phyloP scores from a whole-genome alignment of 1,140 invertebrate genomes.

The Pseudomyrmex pallidus region DNA sequence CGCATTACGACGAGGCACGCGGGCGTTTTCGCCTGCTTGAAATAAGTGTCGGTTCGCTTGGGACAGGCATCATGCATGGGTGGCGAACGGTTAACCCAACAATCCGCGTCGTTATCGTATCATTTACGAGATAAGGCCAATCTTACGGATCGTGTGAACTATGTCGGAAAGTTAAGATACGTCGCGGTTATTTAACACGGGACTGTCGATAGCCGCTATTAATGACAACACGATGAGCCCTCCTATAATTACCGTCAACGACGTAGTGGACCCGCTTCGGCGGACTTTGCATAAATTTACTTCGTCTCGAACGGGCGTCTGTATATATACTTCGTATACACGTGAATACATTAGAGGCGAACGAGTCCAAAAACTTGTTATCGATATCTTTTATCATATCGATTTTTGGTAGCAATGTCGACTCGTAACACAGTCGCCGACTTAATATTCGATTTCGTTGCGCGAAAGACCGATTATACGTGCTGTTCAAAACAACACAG shows the following conservation, averaged over 20 bases:
- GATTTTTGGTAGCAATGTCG: slow-evolving; percentile 22
- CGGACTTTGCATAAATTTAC: slow-evolving; percentile 58
- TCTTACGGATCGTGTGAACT: slow-evolving; percentile 53
- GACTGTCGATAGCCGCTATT: slow-evolving; percentile 55
- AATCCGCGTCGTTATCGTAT: slow-evolving; percentile 47
- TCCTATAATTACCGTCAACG: slow-evolving; percentile 53
- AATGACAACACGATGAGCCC: slow-evolving; percentile 33
- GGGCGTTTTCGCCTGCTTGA: slow-evolving; percentile 40
- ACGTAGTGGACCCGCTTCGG: slow-evolving; percentile 31
- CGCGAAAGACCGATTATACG: neutral
- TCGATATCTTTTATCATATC: slow-evolving; percentile 51
- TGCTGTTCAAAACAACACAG: neutral
- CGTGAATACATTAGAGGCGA: slow-evolving; percentile 50
- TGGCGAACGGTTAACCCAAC: slow-evolving; percentile 40
- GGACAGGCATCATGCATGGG: slow-evolving; percentile 40
- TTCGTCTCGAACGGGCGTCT: slow-evolving; percentile 15
- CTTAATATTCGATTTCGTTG: slow-evolving; percentile 23
- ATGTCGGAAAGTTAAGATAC: slow-evolving; percentile 52
- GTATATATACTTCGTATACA: slow-evolving; percentile 6
- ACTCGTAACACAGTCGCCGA: slow-evolving; percentile 2
- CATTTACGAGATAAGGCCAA: slow-evolving; percentile 53
- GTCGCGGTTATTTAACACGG: slow-evolving; percentile 46
- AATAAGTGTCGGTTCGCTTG: slow-evolving; percentile 51
- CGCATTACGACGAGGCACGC: slow-evolving; percentile 25
- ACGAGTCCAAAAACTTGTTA: slow-evolving; percentile 31